A percentile compares a stretch with the other conserved stretches of the same genome.
Conservation (phyloP, 2,113 vertebrate species). For the Cryptoleucopteryx plumbea region DNA sequence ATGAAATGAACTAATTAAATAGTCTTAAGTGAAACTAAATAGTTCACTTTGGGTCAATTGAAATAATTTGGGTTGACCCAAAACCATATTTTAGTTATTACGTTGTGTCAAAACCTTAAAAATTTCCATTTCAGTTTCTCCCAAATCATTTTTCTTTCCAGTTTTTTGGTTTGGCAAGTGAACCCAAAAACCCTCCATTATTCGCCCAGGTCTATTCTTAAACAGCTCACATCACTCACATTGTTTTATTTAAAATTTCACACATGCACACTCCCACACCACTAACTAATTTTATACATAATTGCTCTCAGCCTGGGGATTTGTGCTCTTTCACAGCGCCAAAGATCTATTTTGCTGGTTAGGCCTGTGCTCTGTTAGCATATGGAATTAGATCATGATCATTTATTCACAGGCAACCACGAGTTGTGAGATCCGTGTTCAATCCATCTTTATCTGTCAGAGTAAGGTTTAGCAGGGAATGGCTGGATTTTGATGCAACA, state of each 20-base stretch:
- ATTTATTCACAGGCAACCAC: not conserved
- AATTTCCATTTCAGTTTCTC: not conserved
- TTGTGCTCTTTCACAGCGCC: not conserved
- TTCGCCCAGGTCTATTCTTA: not conserved
- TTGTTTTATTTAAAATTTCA: conserved; percentile 12
- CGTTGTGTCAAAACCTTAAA: not conserved
- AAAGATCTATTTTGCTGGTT: not conserved
- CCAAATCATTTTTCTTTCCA: not conserved
- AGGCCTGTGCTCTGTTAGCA: not conserved
- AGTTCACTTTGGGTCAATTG: not conserved
- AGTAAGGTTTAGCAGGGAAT: not conserved
- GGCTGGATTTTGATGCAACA: not conserved
- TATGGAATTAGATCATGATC: not conserved
- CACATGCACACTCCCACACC: conserved; percentile 3
- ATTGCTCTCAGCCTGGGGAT: conserved; percentile 13
- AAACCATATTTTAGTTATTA: not conserved
- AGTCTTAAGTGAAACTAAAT: not conserved
- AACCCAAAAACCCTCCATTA: not conserved
- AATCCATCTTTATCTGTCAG: not conserved
- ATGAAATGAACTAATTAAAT: not conserved
- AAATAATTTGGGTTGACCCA: not conserved
- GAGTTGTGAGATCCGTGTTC: not conserved
- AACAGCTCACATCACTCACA: not conserved
- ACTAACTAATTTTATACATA: conserved; percentile 10
- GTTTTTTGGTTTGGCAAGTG: not conserved